Evolutionary conservation across 2,888 invertebrate species (phyloP).

Genomic region (Orchestes rusci): DNA sequence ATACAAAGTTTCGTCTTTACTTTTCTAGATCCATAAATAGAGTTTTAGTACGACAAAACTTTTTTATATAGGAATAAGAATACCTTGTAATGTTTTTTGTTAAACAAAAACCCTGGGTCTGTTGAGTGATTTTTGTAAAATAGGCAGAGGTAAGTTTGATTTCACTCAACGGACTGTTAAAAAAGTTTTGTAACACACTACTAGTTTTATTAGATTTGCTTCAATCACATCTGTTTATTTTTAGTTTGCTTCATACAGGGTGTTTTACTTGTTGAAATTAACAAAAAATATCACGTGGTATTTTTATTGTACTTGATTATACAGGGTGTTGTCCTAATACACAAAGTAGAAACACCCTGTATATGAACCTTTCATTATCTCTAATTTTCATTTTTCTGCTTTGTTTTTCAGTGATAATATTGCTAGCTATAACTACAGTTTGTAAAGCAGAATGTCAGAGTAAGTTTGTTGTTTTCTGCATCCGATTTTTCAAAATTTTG

Average conservation of each 20-base stretch:
- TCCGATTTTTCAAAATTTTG: slow-evolving; percentile 18
- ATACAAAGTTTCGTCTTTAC: too few species aligned
- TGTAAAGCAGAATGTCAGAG: slow-evolving; percentile 55
- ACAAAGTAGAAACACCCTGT: slow-evolving; percentile 22
- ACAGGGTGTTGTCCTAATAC: slow-evolving; percentile 19
- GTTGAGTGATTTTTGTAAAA: too few species aligned
- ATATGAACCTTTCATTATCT: slow-evolving; percentile 13
- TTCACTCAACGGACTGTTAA: too few species aligned
- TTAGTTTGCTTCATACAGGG: slow-evolving; percentile 24
- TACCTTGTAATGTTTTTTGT: slow-evolving; percentile 23
- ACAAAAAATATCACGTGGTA: slow-evolving; percentile 24
- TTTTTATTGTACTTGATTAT: slow-evolving; percentile 21
- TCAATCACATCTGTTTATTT: slow-evolving; percentile 23
- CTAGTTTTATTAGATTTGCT: too few species aligned
- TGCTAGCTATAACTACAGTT: slow-evolving; percentile 43
- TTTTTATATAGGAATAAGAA: too few species aligned
- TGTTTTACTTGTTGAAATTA: slow-evolving; percentile 19
- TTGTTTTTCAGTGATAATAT: slow-evolving; percentile 42
- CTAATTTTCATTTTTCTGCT: too few species aligned
- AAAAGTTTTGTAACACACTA: slow-evolving; percentile 25
- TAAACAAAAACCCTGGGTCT: too few species aligned
- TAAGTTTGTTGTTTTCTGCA: slow-evolving; percentile 42
- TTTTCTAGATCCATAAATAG: too few species aligned
- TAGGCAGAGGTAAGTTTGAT: too few species aligned
- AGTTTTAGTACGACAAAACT: too few species aligned